Conservation (phyloP, 2,797 vertebrate genomes). For the Acropternis orthonyx region DNA sequence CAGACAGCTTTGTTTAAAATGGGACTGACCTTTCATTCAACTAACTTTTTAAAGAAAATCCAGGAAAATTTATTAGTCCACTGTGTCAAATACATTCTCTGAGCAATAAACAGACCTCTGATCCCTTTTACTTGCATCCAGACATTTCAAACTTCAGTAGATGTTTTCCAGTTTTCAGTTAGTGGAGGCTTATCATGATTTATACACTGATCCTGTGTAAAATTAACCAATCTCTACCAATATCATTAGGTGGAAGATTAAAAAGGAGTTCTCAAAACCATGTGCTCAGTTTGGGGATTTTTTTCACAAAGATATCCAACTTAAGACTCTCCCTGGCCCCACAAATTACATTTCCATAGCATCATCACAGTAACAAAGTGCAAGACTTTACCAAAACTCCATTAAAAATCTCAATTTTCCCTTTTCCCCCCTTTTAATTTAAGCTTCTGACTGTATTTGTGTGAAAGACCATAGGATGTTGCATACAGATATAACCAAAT, state of each 20-base stretch:
- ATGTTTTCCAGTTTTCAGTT: not conserved
- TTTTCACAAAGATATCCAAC: not conserved
- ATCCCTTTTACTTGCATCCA: not conserved
- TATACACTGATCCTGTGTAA: not conserved
- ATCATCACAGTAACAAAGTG: not conserved
- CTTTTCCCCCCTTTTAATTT: rapidly evolving
- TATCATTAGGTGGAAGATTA: not conserved
- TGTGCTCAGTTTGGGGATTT: not conserved
- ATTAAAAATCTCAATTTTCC: not conserved
- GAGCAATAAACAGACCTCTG: not conserved
- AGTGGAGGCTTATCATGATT: not conserved
- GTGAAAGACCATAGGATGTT: not conserved
- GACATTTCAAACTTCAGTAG: conserved; percentile 6
- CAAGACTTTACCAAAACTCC: not conserved
- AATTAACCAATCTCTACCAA: not conserved
- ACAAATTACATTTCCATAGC: not conserved
- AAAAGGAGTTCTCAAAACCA: not conserved
- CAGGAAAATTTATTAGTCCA: conserved; percentile 13
- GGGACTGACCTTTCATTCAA: not conserved
- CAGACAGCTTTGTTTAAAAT: conserved; percentile 35
- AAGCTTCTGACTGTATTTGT: not conserved
- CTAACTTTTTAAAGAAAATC: conserved; percentile 1
- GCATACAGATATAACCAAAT: not conserved
- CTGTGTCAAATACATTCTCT: not conserved
- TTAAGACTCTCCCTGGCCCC: not conserved